Conservation (phyloP, 2,113 vertebrate genomes). For the Turnix velox region DNA sequence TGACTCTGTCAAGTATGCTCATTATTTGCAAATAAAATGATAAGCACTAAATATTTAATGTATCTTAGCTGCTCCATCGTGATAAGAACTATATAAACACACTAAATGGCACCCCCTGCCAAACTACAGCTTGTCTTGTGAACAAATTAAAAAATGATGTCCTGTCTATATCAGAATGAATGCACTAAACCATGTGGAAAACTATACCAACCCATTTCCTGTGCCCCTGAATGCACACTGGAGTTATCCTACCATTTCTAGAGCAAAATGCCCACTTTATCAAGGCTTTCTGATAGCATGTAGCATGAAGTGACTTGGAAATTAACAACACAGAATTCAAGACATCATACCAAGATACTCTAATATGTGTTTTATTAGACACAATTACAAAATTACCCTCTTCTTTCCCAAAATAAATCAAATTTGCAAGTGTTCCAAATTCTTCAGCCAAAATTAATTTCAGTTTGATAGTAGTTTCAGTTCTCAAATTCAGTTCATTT, state of each 20-base stretch:
- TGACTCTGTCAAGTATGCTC: background rate
- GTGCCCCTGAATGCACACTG: background rate
- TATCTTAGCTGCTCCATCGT: background rate
- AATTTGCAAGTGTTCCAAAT: background rate
- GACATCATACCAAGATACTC: background rate
- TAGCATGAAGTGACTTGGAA: background rate
- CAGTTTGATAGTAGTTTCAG: background rate
- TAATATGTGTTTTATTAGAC: background rate
- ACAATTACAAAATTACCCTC: background rate
- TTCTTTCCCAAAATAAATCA: background rate
- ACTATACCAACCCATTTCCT: background rate
- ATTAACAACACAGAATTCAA: background rate
- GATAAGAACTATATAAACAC: background rate
- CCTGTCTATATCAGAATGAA: background rate
- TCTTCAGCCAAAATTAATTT: background rate
- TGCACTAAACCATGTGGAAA: background rate
- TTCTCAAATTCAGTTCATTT: background rate
- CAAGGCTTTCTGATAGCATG: background rate
- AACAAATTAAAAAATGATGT: background rate
- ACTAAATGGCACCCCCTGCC: background rate
- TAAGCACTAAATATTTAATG: background rate
- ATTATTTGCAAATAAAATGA: constrained; percentile 1
- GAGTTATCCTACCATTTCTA: background rate
- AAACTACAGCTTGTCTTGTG: background rate
- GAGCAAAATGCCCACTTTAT: background rate